Evolutionary conservation across 1,140 invertebrate species (phyloP).

Genomic region (Mylabris phalerata): DNA sequence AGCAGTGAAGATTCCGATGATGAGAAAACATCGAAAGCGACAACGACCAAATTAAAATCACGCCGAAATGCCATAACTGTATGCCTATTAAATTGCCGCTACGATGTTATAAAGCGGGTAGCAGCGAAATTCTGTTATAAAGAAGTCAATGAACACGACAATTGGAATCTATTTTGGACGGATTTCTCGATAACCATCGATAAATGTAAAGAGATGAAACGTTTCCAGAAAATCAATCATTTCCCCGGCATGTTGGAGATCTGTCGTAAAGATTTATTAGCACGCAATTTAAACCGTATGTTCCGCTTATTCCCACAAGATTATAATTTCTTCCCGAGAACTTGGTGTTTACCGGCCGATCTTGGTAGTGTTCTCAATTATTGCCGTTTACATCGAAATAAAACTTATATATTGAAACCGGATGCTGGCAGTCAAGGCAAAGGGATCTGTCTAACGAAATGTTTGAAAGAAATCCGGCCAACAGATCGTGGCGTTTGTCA

Average conservation of each 20-base stretch:
- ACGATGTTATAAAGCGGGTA: conserved; percentile 62
- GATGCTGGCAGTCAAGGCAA: conserved; percentile 79
- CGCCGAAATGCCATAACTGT: conserved; percentile 44
- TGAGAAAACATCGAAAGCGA: conserved; percentile 1
- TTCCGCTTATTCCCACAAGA: conserved; percentile 76
- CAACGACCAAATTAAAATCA: conserved; percentile 19
- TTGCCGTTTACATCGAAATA: conserved; percentile 57
- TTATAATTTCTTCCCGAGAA: conserved; percentile 87
- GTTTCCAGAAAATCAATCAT: conserved; percentile 85
- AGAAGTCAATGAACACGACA: conserved; percentile 69
- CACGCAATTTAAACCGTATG: conserved; percentile 81
- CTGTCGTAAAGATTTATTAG: conserved; percentile 78
- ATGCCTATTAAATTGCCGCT: conserved; percentile 66
- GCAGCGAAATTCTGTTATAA: conserved; percentile 69
- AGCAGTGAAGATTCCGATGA: neutral
- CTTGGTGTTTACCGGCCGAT: conserved; percentile 90
- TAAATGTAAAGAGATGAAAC: conserved; percentile 80
- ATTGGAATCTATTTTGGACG: conserved; percentile 87
- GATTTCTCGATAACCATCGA: conserved; percentile 77
- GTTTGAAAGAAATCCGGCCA: conserved; percentile 67
- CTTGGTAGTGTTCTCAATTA: conserved; percentile 58
- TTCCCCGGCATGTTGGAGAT: conserved; percentile 91
- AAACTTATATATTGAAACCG: conserved; percentile 84
- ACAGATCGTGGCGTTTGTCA: conserved; percentile 80
- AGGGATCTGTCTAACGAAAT: conserved; percentile 76